Conservation (phyloP, 2,113 vertebrate genomes). For the Oenanthe melanoleuca region DNA sequence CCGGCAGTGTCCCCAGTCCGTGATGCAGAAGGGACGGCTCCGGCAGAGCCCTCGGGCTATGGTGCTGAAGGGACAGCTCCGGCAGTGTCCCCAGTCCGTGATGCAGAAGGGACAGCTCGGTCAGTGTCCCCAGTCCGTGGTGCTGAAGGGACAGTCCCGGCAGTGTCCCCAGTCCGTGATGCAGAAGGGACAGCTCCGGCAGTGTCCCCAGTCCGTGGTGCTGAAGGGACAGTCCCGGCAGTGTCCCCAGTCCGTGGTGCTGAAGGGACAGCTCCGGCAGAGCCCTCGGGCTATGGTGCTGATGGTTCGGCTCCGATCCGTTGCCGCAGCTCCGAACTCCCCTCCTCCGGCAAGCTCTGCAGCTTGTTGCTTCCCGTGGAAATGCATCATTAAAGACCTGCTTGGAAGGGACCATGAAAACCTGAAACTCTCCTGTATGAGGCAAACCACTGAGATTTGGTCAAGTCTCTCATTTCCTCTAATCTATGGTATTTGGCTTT, state of each 20-base stretch:
- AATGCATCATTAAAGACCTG: accelerated
- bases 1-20: accelerated
- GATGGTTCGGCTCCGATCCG: neutral
- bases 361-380: neutral
- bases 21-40: neutral
- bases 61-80: accelerated
- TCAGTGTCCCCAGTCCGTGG: accelerated
- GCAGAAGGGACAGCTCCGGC: accelerated
- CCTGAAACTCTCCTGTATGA: neutral
- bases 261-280: neutral
- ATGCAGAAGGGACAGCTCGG: neutral
- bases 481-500: neutral
- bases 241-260: accelerated
- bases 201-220: accelerated
- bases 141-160: neutral
- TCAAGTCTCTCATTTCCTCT: neutral
- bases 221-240: neutral
- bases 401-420: neutral
- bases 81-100: neutral
- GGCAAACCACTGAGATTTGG: neutral
- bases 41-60: accelerated
- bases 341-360: neutral
- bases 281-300: neutral
- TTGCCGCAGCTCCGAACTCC: accelerated
- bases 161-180: accelerated